Evolutionary conservation across 2,888 invertebrate species (phyloP).

Genomic region (Priocnemis perturbator): DNA sequence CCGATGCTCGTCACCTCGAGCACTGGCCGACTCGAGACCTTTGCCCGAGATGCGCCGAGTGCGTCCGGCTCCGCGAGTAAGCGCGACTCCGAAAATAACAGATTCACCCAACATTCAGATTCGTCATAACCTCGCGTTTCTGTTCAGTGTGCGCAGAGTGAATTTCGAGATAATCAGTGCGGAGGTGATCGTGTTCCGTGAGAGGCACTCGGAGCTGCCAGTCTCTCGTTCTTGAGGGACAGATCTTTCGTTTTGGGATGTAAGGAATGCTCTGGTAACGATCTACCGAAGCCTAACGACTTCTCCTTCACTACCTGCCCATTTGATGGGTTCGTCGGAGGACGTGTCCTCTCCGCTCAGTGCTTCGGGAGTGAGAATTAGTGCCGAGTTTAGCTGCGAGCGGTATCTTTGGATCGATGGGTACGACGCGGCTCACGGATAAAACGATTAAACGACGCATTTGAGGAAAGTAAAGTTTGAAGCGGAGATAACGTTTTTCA

Average conservation of each 20-base stretch:
- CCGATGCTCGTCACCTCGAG: background rate
- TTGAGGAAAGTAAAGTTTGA: conserved; percentile 2
- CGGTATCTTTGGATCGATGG: conserved; percentile 15
- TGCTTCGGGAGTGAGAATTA: conserved; percentile 50
- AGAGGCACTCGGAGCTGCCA: too few relatives aligned
- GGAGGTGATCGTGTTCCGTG: too few relatives aligned
- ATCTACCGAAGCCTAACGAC: conserved; percentile 1
- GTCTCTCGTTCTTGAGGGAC: too few relatives aligned
- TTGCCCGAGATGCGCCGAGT: too few relatives aligned
- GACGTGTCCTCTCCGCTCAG: conserved; percentile 29
- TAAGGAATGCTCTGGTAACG: too few relatives aligned
- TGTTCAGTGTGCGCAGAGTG: too few relatives aligned
- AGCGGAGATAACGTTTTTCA: background rate
- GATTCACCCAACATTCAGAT: too few relatives aligned
- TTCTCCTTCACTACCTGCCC: conserved; percentile 36
- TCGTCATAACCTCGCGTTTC: too few relatives aligned
- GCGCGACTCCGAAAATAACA: too few relatives aligned
- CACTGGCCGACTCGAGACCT: conserved; percentile 7
- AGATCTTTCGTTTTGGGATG: too few relatives aligned
- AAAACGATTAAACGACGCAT: conserved; percentile 42
- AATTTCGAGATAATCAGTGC: too few relatives aligned
- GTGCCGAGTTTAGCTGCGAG: conserved; percentile 40
- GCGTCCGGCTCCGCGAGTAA: too few relatives aligned
- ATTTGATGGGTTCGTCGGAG: conserved; percentile 6
- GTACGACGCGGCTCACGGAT: conserved; percentile 18